Conservation (phyloP, 2,888 invertebrate genomes). For the Prosopocoilus inquinatus region DNA sequence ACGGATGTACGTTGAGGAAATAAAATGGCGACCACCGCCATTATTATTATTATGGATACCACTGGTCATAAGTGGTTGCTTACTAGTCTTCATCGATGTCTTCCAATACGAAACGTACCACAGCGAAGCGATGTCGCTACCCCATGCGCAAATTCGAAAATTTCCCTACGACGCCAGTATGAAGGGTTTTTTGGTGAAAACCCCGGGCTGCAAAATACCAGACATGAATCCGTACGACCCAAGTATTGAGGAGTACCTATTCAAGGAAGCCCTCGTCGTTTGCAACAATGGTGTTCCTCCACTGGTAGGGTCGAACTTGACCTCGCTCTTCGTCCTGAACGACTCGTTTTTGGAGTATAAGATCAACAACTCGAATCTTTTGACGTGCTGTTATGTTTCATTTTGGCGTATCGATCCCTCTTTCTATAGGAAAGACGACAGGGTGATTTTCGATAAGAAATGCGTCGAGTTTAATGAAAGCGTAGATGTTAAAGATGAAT, state of each 20-base stretch:
- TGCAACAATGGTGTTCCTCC: constrained; percentile 56
- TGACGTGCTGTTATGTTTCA: constrained; percentile 62
- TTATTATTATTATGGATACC: constrained; percentile 35
- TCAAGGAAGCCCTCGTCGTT: constrained; percentile 51
- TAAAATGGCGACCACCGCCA: constrained; percentile 32
- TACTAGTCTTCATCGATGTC: constrained; percentile 40
- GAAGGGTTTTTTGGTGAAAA: constrained; percentile 50
- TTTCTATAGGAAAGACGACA: constrained; percentile 47
- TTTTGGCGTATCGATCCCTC: constrained; percentile 56
- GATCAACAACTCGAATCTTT: constrained; percentile 48
- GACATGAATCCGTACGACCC: constrained; percentile 62
- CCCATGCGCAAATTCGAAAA: not conserved
- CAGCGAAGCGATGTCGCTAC: constrained; percentile 5
- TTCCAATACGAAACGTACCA: constrained; percentile 30
- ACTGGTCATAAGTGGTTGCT: constrained; percentile 31
- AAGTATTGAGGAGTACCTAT: constrained; percentile 55
- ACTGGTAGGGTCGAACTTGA: constrained; percentile 58
- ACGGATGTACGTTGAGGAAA: too few species aligned
- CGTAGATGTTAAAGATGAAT: constrained; percentile 58
- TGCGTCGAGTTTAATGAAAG: constrained; percentile 55
- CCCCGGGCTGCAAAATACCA: constrained; percentile 67
- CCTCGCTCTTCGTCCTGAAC: constrained; percentile 58
- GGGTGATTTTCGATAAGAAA: constrained; percentile 53
- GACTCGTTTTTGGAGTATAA: constrained; percentile 54
- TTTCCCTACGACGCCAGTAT: constrained; percentile 8